These are phyloP conservation scores for Fregetta grallaria DNA, from an alignment of 2,113 vertebrate genomes.

Conservation along the genomic window DNA sequence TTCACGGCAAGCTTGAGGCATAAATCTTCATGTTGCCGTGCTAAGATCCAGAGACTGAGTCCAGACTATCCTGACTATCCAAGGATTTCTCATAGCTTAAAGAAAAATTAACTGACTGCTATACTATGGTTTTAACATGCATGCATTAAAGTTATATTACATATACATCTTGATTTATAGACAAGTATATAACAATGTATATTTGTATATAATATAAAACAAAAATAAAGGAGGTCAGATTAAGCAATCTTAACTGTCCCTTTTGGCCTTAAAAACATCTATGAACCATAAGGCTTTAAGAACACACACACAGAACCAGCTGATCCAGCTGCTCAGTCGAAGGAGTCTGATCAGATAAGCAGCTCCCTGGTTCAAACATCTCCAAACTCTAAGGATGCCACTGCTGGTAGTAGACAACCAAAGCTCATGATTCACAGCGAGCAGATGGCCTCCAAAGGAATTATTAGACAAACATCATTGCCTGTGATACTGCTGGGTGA, in stretches of 20 bases:
- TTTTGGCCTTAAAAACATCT: background rate
- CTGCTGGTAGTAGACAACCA: background rate
- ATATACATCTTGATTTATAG: background rate
- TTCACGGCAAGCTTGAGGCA: background rate
- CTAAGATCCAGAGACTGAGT: background rate
- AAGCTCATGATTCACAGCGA: background rate
- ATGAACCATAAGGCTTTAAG: background rate
- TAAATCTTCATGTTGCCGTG: background rate
- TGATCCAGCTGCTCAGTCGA: background rate
- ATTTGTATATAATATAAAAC: background rate
- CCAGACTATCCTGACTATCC: background rate
- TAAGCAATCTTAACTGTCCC: background rate
- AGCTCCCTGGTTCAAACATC: background rate
- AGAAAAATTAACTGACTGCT: background rate
- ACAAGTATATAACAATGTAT: background rate
- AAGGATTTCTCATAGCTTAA: background rate
- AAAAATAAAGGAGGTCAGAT: background rate
- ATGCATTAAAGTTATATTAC: background rate
- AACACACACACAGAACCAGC: background rate
- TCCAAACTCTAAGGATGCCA: no score
- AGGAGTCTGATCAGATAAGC: background rate
- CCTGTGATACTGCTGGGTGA: background rate
- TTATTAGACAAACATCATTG: background rate
- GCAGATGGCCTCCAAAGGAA: background rate
- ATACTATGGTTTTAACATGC: background rate